Conservation (phyloP, 2,888 invertebrate species). For the Alitta virens region DNA sequence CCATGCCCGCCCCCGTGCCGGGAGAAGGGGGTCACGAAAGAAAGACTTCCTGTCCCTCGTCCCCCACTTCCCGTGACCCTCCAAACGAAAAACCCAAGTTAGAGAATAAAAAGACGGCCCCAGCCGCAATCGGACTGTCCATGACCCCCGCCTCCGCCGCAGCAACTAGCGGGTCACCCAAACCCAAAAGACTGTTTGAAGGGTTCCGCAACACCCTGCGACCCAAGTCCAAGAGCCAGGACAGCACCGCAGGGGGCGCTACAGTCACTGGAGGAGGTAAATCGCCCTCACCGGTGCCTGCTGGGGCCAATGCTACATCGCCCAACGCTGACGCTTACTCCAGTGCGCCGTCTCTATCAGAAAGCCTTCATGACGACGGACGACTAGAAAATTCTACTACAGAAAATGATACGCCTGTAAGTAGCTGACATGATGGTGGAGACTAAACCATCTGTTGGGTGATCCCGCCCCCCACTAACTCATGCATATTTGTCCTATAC, state of each 20-base stretch:
- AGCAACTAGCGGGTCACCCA: slow-evolving; percentile 41
- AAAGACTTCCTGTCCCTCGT: slow-evolving; percentile 5
- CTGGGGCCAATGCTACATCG: neutral
- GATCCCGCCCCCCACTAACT: too few relatives aligned
- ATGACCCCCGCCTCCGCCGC: neutral
- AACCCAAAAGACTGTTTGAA: slow-evolving; percentile 63
- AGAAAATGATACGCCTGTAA: too few relatives aligned
- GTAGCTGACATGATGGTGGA: too few relatives aligned
- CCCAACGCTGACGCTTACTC: too few relatives aligned
- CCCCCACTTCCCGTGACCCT: slow-evolving; percentile 2
- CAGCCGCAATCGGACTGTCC: neutral
- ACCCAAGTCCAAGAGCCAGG: slow-evolving; percentile 58
- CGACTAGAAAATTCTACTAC: too few relatives aligned
- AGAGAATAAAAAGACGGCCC: slow-evolving; percentile 2
- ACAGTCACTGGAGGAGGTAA: slow-evolving; percentile 28
- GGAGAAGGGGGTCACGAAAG: neutral
- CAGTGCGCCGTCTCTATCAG: too few relatives aligned
- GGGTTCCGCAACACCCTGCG: slow-evolving; percentile 66
- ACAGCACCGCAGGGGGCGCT: slow-evolving; percentile 17
- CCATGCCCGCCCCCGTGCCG: neutral
- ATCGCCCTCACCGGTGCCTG: slow-evolving; percentile 29
- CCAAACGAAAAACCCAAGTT: slow-evolving; percentile 9
- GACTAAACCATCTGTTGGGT: too few relatives aligned
- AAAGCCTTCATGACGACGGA: too few relatives aligned
- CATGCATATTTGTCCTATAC: too few relatives aligned